These are phyloP conservation scores for Gnathonemus echidnorhynchus DNA, from an alignment of 2,113 vertebrate genomes.

Conservation along the genomic window DNA sequence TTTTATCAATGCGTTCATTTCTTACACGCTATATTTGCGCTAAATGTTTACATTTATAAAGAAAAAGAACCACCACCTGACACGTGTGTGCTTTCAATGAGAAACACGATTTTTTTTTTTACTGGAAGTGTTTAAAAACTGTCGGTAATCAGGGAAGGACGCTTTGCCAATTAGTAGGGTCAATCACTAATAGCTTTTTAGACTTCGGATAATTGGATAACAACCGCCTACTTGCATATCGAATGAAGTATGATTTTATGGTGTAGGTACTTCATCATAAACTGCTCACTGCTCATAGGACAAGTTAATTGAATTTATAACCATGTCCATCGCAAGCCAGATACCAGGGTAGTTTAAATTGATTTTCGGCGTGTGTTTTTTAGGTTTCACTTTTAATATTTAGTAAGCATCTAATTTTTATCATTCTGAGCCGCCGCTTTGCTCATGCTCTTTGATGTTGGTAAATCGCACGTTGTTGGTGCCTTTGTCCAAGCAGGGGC, in stretches of 20 bases:
- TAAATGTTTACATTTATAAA: neutral
- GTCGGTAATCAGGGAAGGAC: slow-evolving; percentile 38
- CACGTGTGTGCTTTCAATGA: neutral
- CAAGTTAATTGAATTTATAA: neutral
- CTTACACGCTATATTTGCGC: neutral
- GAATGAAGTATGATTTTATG: slow-evolving; percentile 10
- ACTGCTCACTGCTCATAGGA: neutral
- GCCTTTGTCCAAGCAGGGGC: neutral
- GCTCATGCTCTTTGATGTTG: neutral
- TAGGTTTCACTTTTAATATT: neutral
- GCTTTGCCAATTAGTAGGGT: slow-evolving; percentile 30
- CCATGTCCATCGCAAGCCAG: neutral
- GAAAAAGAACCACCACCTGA: neutral
- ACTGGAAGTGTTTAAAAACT: slow-evolving; percentile 8
- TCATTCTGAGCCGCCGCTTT: neutral
- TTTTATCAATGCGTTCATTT: slow-evolving; percentile 57
- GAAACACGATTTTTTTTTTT: neutral
- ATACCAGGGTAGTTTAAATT: neutral
- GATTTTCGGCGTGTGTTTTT: neutral
- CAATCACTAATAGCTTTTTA: slow-evolving; percentile 21
- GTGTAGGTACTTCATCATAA: neutral
- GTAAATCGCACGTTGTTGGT: neutral
- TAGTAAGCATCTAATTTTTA: neutral
- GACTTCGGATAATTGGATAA: slow-evolving; percentile 55
- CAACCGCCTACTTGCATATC: slow-evolving; percentile 32